Evolutionary conservation across 2,797 vertebrate genomes (phyloP), one percentile per base, ranked within the genome.

Genomic region (Carduelis carduelis): DNA sequence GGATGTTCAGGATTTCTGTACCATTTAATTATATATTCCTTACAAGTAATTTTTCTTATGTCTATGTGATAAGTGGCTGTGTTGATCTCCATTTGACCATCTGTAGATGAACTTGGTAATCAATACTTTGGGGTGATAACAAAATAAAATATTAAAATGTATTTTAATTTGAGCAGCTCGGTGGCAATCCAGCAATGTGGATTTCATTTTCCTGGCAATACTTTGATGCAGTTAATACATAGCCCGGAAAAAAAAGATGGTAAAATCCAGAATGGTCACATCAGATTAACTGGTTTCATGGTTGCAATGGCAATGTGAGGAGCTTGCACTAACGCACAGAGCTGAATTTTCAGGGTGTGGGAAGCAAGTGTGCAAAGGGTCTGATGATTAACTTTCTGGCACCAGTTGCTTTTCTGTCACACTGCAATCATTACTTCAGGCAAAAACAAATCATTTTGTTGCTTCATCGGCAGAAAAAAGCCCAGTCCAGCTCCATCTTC

Each of bases 351-450:
- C 66, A 46, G 83, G 69, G 47, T 89, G 89, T 93, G 94, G 90
- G 93, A 95, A 93, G 89, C 70, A 87, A 91, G 85, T 72, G 85
- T 90, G 85, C 82, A 89, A 83, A 93, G 41, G 46, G 55, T 57
- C 66, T 95, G 89, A 79, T 90, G 85, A 95, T 86, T 90, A 95
- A 87, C 52, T 91, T 91, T 46, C 87, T 94, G 96, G 93, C 87
- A 95, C 50, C 34, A 47, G 64, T 65, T 91, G 37, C 70, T 90
- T 82, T 69, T 55, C 74, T 96, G 85, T 0, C 11, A 93, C 89
- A 91, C 49, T 3, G 18, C 85, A 94, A 82, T 95, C 39, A 39
- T 93, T 91, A 87, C 89, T 94, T 79, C 80, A 90, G 94, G 94
- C 87, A 94, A 94, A 94, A 96, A 1, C 79, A 95, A 93, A 95